These are phyloP conservation scores for Mamestra configurata DNA, from an alignment of 1,140 invertebrate species.

Conservation along the genomic window DNA sequence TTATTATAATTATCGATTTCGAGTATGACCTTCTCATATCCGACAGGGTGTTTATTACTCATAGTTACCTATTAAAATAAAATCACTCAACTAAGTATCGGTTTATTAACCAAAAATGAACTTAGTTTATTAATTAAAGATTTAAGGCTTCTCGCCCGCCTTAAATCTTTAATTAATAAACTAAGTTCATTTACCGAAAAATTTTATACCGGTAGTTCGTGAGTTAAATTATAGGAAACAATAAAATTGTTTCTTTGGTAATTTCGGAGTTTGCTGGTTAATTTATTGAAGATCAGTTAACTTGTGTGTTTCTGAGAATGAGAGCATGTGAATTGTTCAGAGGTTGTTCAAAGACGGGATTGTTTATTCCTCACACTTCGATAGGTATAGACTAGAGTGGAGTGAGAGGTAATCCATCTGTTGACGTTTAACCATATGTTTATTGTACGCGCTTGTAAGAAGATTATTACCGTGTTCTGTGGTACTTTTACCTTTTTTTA, in stretches of 20 bases:
- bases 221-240: neutral
- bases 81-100: neutral
- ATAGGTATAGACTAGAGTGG: neutral
- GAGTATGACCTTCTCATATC: too few relatives aligned
- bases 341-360: slow-evolving; percentile 18
- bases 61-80: neutral
- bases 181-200: neutral
- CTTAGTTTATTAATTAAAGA: too few relatives aligned
- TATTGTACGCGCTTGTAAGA: slow-evolving; percentile 14
- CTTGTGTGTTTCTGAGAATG: neutral
- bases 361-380: slow-evolving; percentile 21
- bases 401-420: slow-evolving; percentile 38
- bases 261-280: neutral
- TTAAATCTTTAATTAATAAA: neutral
- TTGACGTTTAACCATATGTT: slow-evolving; percentile 24
- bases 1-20: too few relatives aligned
- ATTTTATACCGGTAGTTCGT: slow-evolving; percentile 6
- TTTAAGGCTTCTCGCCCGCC: too few relatives aligned
- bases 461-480: neutral
- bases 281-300: slow-evolving; percentile 13
- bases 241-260: neutral
- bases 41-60: too few relatives aligned
- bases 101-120: neutral
- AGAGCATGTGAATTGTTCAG: neutral
- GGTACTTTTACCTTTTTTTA: neutral